These are phyloP conservation scores for Pandemis cinnamomeana DNA, from an alignment of 2,888 invertebrate species.

Conservation along the genomic window DNA sequence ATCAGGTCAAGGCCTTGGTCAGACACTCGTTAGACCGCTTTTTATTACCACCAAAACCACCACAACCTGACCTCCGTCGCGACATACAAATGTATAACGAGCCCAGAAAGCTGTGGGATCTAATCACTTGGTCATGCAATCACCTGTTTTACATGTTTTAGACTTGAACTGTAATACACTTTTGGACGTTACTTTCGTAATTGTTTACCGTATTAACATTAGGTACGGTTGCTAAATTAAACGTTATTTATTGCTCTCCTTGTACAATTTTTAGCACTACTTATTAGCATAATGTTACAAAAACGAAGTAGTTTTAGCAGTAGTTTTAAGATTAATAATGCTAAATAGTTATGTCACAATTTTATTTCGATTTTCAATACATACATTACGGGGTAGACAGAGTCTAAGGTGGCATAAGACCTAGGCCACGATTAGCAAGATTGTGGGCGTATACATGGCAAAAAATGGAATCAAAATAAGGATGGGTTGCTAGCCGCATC, in stretches of 20 bases:
- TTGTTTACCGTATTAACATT: slow-evolving; percentile 28
- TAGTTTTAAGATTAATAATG: background rate
- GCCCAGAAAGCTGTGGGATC: slow-evolving; percentile 23
- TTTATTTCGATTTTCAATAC: no score
- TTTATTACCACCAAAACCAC: slow-evolving; percentile 51
- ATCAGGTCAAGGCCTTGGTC: slow-evolving; percentile 72
- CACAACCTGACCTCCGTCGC: slow-evolving; percentile 37
- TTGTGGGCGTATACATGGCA: no score
- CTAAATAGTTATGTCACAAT: background rate
- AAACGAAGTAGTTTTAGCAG: background rate
- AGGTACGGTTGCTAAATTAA: slow-evolving; percentile 22
- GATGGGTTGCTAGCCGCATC: no score
- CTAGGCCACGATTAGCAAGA: no score
- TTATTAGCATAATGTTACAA: background rate
- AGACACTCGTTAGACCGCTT: slow-evolving; percentile 60
- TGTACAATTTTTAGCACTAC: slow-evolving; percentile 14
- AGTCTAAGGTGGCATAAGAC: no score
- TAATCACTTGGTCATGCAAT: slow-evolving; percentile 11
- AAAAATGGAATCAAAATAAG: no score
- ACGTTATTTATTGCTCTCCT: slow-evolving; percentile 22
- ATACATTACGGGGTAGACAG: no score
- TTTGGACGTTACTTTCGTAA: slow-evolving; percentile 38
- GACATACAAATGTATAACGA: background rate
- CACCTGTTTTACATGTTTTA: slow-evolving; percentile 40
- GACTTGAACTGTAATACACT: slow-evolving; percentile 27